Conservation (phyloP, 2,113 vertebrate genomes). For the Ophthalmolycus amberensis region DNA sequence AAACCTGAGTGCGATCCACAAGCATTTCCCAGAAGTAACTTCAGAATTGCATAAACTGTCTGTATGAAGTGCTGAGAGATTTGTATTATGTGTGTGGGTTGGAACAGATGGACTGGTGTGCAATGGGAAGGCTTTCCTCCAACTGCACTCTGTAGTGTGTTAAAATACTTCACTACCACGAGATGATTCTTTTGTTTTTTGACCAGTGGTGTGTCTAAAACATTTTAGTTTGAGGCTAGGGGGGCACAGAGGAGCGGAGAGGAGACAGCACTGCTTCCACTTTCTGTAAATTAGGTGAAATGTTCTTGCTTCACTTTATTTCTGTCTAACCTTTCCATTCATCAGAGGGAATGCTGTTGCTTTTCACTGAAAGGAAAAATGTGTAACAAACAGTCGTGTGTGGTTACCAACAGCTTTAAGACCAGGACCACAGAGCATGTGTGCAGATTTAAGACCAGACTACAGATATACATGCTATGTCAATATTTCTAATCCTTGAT, state of each 20-base stretch:
- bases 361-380: background rate
- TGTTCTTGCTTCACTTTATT: background rate
- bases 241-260: conserved; percentile 1
- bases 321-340: background rate
- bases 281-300: background rate
- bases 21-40: conserved; percentile 58
- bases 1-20: conserved; percentile 27
- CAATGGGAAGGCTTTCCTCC: conserved; percentile 42
- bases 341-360: background rate
- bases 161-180: conserved; percentile 35
- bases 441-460: background rate
- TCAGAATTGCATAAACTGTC: conserved; percentile 57
- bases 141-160: conserved; percentile 21
- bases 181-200: conserved; percentile 4
- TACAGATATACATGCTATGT: background rate
- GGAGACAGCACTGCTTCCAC: background rate
- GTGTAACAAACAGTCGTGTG: background rate
- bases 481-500: background rate
- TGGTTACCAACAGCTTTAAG: background rate
- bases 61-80: conserved; percentile 56
- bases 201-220: conserved; percentile 5
- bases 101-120: conserved; percentile 62
- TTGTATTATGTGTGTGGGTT: conserved; percentile 63
- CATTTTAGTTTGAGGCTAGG: conserved; percentile 17
- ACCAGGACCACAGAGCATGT: background rate